Base-by-base conservation (phyloP, 2,113 vertebrate species). In the Trogon surrucura region DNA sequence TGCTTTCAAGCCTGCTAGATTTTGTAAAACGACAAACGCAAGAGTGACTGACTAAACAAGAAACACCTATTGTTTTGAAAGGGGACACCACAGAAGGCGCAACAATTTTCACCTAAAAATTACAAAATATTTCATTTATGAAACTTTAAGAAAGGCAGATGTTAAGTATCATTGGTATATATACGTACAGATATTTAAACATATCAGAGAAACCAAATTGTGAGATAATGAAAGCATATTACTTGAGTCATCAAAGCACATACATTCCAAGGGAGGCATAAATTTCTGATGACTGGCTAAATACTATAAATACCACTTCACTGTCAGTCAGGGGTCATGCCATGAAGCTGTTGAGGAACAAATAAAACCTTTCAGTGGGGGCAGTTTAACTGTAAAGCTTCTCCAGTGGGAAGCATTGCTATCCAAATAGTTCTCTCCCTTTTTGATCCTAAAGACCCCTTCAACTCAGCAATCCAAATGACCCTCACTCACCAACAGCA, bases 261-360 rank as follows among this genome's bases (percentile, higher is more conserved):
- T 19, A 72, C 58, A 27, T 81, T 89, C 73, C 44, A 32, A 89
- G 50, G n/a, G 41, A 73, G 26, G 47, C 58, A 66, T 77, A 93
- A 96, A 93, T 79, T 93, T 62, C 67, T 85, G 85, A 80, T 95
- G 94, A 90, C 89, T 91, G 51, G 74, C 54, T 89, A 89, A 85
- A 83, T 66, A 48, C 64, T 50, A 89, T 60, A 91, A 91, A 95
- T 73, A 93, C 19, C 13, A 70, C 62, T 80, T 85, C 60, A 53
- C 64, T 90, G 75, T 88, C 92, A 84, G 26, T 32, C 48, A 1
- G 1, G 29, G 67, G 82, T 89, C 93, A 94, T 0, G 3, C 14
- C 57, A 69, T 65, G 21, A 70, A 75, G 36, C 67, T 83, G 41
- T 84, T 81, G 84, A 10, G n/a, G 53, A 90, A 69, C 21, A 83